These are phyloP conservation scores for Arctopsyche grandis DNA, from an alignment of 1,140 invertebrate genomes.

Conservation along the genomic window DNA sequence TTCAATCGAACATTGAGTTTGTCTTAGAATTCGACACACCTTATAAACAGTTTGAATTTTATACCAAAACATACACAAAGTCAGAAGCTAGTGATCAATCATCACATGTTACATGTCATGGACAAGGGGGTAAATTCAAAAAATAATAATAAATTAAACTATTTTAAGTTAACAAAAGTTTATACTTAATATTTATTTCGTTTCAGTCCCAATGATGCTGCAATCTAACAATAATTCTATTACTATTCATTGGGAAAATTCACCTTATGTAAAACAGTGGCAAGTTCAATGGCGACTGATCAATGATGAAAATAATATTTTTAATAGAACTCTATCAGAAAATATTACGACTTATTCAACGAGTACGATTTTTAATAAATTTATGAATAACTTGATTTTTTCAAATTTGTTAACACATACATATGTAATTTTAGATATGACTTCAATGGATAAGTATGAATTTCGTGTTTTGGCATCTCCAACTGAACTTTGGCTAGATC, in stretches of 20 bases:
- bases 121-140: conserved; percentile 60
- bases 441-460: conserved; percentile 50
- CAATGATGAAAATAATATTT: conserved; percentile 32
- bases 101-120: conserved; percentile 60
- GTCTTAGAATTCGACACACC: conserved; percentile 56
- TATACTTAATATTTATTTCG: neutral
- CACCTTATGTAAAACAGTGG: conserved; percentile 59
- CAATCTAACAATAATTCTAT: conserved; percentile 56
- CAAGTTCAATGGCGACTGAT: conserved; percentile 58
- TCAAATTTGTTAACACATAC: neutral
- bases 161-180: neutral
- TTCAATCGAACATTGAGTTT: conserved; percentile 57
- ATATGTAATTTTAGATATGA: conserved; percentile 38
- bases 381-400: neutral
- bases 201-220: neutral
- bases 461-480: conserved; percentile 60
- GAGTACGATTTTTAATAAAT: conserved; percentile 23
- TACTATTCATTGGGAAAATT: conserved; percentile 43
- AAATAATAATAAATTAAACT: neutral
- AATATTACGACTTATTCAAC: conserved; percentile 57
- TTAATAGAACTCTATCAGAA: conserved; percentile 57
- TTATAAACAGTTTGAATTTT: conserved; percentile 59
- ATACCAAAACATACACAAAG: conserved; percentile 56
- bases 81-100: conserved; percentile 61
- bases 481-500: conserved; percentile 57